These are phyloP conservation scores for Pterocles orientalis DNA, from an alignment of 2,113 vertebrate genomes.

Conservation along the genomic window DNA sequence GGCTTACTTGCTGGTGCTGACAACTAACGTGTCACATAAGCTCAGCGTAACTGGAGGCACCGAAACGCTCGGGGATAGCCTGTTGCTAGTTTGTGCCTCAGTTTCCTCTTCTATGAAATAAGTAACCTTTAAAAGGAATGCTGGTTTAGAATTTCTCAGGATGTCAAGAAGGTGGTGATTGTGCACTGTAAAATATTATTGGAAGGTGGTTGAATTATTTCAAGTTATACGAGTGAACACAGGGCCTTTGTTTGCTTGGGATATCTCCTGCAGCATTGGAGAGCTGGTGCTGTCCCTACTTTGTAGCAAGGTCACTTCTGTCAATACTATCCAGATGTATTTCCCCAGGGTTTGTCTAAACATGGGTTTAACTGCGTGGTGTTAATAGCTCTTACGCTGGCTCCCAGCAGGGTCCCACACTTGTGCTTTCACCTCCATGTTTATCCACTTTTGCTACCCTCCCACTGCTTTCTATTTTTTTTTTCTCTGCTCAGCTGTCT, in stretches of 20 bases:
- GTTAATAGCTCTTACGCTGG: neutral
- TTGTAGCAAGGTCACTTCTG: slow-evolving; percentile 20
- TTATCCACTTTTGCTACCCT: neutral
- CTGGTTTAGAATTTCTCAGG: neutral
- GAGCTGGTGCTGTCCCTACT: neutral
- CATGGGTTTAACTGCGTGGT: neutral
- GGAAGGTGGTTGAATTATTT: neutral
- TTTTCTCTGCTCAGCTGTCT: neutral
- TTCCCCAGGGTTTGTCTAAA: slow-evolving; percentile 38
- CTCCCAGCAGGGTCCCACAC: slow-evolving; percentile 6
- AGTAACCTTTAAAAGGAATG: neutral
- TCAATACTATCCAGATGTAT: slow-evolving; percentile 55
- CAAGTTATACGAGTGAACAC: neutral
- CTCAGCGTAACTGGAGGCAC: neutral
- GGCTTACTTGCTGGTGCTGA: neutral
- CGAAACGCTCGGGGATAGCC: neutral
- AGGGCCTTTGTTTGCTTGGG: neutral
- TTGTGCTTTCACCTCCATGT: neutral
- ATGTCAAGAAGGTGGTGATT: neutral
- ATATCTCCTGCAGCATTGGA: neutral
- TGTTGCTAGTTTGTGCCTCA: neutral
- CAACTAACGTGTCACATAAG: rapidly evolving
- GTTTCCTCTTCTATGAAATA: neutral
- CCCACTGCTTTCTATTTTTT: neutral
- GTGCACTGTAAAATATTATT: neutral